These are phyloP conservation scores for Lasiurus cinereus DNA, from an alignment of 2,113 vertebrate species.

Conservation along the genomic window DNA sequence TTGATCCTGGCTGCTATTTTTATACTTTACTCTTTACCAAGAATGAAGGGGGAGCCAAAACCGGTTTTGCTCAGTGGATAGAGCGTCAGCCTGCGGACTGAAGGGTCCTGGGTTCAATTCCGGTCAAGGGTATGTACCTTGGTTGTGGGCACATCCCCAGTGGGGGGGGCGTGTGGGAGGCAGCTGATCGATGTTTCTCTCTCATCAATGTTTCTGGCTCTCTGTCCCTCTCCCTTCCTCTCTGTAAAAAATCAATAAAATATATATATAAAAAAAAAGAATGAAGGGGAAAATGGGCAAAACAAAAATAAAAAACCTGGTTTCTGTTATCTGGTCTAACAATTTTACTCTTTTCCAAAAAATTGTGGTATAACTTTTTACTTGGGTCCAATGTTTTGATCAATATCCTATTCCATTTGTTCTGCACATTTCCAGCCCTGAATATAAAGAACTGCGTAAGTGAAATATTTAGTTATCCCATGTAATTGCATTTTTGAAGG, in stretches of 20 bases:
- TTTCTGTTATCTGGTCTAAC: neutral
- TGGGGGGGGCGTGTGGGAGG: too few relatives aligned
- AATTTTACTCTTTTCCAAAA: neutral
- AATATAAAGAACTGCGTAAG: neutral
- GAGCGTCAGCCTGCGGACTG: too few relatives aligned
- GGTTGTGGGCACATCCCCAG: too few relatives aligned
- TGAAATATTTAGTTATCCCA: neutral
- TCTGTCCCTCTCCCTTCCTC: too few relatives aligned
- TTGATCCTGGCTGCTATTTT: neutral
- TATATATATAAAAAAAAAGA: too few relatives aligned
- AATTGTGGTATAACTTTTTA: neutral
- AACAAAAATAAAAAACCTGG: neutral
- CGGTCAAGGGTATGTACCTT: too few relatives aligned
- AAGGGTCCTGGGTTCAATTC: too few relatives aligned
- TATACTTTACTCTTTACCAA: neutral
- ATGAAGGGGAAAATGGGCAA: neutral
- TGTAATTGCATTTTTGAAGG: neutral
- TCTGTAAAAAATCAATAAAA: too few relatives aligned
- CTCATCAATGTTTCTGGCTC: too few relatives aligned
- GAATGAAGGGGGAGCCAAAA: neutral
- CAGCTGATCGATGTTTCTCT: too few relatives aligned
- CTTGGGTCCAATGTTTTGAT: neutral
- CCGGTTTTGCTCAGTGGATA: too few relatives aligned
- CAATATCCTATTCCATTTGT: slow-evolving; percentile 17
- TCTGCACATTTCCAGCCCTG: neutral